phyloP scores from a whole-genome alignment of 2,113 vertebrate genomes.

The Sialia sialis region DNA sequence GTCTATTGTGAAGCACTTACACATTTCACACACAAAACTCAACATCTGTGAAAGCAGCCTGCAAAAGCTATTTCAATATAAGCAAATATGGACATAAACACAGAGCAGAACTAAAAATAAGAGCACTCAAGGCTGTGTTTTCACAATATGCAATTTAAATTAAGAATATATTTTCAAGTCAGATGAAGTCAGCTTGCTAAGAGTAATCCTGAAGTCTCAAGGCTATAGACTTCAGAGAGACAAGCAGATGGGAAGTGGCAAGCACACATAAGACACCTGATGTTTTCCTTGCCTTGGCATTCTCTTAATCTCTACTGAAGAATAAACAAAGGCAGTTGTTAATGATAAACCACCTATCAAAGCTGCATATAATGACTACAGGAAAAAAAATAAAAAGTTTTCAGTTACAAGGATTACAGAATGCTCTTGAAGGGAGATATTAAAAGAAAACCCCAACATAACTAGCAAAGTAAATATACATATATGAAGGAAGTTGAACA shows the following conservation, averaged over 20 bases:
- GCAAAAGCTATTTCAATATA: neutral
- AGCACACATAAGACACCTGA: neutral
- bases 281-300: neutral
- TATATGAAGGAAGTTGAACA: neutral
- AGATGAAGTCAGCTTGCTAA: neutral
- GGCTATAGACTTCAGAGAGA: neutral
- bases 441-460: neutral
- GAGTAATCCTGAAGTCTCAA: neutral
- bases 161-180: neutral
- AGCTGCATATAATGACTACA: neutral
- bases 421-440: neutral
- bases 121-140: neutral
- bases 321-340: slow-evolving; percentile 21
- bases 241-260: neutral
- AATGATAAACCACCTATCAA: neutral
- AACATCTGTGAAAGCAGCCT: neutral
- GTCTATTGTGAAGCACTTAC: neutral
- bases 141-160: neutral
- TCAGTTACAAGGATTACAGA: neutral
- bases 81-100: neutral
- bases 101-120: neutral
- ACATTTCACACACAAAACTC: neutral
- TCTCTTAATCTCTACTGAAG: neutral
- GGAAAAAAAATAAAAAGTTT: neutral
- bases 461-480: neutral